Evolutionary conservation across 2,797 vertebrate genomes (phyloP), one percentile per base, ranked within the genome.

Genomic region (Sylvilagus floridanus): DNA sequence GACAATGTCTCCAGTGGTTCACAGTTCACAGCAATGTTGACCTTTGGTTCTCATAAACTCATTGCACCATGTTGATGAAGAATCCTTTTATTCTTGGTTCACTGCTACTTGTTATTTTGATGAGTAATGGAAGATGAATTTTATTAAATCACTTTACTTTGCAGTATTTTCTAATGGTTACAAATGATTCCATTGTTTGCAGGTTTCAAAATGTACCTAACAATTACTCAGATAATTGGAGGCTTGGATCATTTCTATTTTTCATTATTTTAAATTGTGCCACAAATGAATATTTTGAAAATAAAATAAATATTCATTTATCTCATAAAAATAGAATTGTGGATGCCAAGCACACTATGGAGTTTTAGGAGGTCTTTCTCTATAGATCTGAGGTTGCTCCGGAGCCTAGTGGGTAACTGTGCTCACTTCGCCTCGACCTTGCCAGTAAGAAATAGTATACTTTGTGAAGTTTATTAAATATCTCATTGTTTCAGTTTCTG

Each of bases 131-230:
- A 89, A 37, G 13, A 72, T 63, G 50, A 84, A 62, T 85, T 83
- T 88, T 81, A 89, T 91, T 68, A 65, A 93, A 65, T 52, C 26
- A 75, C 42, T 47, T 47, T 47, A 47, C 68, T 75, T 88, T 82
- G 11, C 30, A 30, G 1, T 28, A 50, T 52, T 85, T 88, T 88
- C n/a, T 76, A 93, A 81, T 11, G 8, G 10, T 71, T 87, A 47
- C 14, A 76, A 82, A 50, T 19, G 47, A 83, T 84, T 79, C n/a
- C 30, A 66, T 78, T 76, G 6, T 30, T 35, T 73, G 22, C 24
- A 92, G 69, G 16, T 54, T 93, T 95, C 35, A 30, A 94, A 87
- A 63, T 86, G 22, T 32, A 54, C 13, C 21, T 47, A 86, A 83
- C 4, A 52, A 76, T 78, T 89, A 37, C 68, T 90, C 57, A 42